Conservation (phyloP, 1,140 invertebrate genomes). For the Atta texana region DNA sequence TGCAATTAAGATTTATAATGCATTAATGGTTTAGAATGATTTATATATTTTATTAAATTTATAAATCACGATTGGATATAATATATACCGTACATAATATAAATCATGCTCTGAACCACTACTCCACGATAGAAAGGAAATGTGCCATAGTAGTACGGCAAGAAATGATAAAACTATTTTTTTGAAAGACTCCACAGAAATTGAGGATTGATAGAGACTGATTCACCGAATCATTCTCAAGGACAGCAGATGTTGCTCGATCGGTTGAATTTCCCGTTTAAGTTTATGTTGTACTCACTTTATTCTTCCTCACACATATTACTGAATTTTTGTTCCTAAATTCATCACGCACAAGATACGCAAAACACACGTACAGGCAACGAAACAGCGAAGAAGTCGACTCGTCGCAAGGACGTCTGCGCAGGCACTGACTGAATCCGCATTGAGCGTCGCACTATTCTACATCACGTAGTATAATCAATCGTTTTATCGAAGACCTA, state of each 20-base stretch:
- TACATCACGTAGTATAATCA: neutral
- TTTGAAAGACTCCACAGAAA: neutral
- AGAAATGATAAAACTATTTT: slow-evolving; percentile 28
- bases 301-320: neutral
- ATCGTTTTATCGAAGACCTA: neutral
- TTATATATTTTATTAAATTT: neutral
- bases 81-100: neutral
- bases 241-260: neutral
- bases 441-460: slow-evolving; percentile 32
- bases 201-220: neutral
- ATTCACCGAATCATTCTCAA: neutral
- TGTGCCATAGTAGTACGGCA: neutral
- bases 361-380: neutral
- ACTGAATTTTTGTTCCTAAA: slow-evolving; percentile 1
- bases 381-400: neutral
- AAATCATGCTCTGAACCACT: neutral
- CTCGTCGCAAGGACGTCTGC: slow-evolving; percentile 40
- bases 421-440: slow-evolving; percentile 44
- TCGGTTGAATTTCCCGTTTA: neutral
- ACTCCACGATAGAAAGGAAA: neutral
- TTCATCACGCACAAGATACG: neutral
- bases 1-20: neutral
- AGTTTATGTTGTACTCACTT: neutral
- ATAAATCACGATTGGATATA: neutral
- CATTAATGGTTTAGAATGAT: neutral